These are phyloP conservation scores for Drosophila biarmipes DNA, from an alignment of 1,140 invertebrate genomes.

Conservation along the genomic window DNA sequence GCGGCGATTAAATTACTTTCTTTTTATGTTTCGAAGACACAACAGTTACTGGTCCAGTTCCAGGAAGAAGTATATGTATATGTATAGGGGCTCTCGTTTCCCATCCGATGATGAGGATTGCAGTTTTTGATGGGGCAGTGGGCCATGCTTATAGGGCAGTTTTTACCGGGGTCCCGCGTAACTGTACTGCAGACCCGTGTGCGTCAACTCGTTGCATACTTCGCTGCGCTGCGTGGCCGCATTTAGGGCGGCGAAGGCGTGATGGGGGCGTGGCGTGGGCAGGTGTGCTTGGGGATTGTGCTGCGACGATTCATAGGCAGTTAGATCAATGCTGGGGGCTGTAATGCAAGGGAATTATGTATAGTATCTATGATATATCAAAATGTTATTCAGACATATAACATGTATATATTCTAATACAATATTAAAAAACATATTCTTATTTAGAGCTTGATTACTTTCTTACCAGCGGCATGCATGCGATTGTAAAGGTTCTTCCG, in stretches of 20 bases:
- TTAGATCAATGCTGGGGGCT: conserved; percentile 64
- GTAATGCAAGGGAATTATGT: background rate
- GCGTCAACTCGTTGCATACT: conserved; percentile 61
- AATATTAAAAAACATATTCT: too few relatives aligned
- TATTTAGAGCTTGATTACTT: background rate
- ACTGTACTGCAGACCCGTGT: conserved; percentile 56
- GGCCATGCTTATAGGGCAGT: conserved; percentile 8
- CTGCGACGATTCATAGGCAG: conserved; percentile 46
- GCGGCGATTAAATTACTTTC: conserved; percentile 44
- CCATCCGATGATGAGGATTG: conserved; percentile 12
- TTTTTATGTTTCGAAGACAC: conserved; percentile 77
- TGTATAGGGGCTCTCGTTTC: conserved; percentile 19
- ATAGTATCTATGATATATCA: too few relatives aligned
- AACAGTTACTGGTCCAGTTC: conserved; percentile 85
- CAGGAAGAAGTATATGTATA: conserved; percentile 78
- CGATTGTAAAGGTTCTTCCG: conserved; percentile 81
- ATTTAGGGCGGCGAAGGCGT: conserved; percentile 67
- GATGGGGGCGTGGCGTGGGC: conserved; percentile 54
- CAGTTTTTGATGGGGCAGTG: conserved; percentile 11
- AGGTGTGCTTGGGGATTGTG: conserved; percentile 42
- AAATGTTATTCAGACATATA: too few relatives aligned
- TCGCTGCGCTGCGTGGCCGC: conserved; percentile 53
- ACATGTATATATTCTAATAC: too few relatives aligned
- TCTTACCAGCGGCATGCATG: conserved; percentile 72
- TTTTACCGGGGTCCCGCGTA: conserved; percentile 68